Conservation (phyloP, 2,113 vertebrate species). For the Chionis minor region DNA sequence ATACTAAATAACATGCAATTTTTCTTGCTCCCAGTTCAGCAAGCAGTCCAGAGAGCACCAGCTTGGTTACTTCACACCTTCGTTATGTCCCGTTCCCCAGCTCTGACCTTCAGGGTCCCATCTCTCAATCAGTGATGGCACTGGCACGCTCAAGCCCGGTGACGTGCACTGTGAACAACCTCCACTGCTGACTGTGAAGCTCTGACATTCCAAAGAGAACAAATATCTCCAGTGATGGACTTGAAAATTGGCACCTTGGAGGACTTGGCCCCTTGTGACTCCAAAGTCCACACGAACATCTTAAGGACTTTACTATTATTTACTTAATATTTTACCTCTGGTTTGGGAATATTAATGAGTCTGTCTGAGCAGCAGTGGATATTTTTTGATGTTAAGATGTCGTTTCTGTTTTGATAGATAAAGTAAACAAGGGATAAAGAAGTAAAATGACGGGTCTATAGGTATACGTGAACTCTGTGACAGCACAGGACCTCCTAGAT, state of each 20-base stretch:
- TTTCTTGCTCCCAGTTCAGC: not conserved
- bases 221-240: not conserved
- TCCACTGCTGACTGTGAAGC: not conserved
- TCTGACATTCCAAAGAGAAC: not conserved
- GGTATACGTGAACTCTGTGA: not conserved
- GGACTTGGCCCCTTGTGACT: not conserved
- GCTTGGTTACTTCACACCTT: not conserved
- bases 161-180: not conserved
- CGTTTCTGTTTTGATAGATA: not conserved
- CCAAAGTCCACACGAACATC: not conserved
- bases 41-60: not conserved
- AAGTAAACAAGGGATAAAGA: not conserved
- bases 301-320: not conserved
- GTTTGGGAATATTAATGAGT: not conserved
- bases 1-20: not conserved
- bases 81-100: not conserved
- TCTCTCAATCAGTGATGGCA: not conserved
- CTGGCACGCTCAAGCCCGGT: not conserved
- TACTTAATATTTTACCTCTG: not conserved
- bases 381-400: not conserved
- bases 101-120: not conserved
- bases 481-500: not conserved
- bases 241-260: not conserved
- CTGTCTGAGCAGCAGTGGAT: not conserved
- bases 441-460: not conserved